A percentile compares a stretch with the other conserved stretches of the same genome.
phyloP scores from a whole-genome alignment of 2,797 vertebrate genomes.

The Diglossa cyanea region DNA sequence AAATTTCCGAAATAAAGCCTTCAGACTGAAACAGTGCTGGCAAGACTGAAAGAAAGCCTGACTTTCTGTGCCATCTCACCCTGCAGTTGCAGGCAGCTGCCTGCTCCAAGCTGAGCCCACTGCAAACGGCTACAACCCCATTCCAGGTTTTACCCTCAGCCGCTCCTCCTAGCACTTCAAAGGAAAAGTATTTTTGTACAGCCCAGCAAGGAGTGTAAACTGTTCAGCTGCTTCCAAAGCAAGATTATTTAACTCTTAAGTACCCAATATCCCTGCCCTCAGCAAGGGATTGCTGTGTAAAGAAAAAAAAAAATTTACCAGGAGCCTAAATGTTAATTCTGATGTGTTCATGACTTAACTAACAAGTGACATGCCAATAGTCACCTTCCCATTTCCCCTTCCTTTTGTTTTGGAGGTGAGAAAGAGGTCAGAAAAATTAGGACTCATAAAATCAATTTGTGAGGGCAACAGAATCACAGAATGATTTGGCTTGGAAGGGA shows the following conservation, averaged over 20 bases:
- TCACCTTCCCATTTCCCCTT: neutral
- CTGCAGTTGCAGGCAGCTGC: neutral
- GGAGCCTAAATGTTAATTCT: neutral
- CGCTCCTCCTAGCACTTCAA: slow-evolving; percentile 76
- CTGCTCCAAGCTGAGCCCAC: neutral
- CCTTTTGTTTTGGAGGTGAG: neutral
- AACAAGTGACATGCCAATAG: neutral
- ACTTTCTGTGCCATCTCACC: neutral
- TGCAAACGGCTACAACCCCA: neutral
- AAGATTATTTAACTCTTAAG: slow-evolving; percentile 70
- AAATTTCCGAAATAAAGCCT: neutral
- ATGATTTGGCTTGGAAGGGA: neutral
- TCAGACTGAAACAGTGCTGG: neutral
- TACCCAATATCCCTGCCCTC: neutral
- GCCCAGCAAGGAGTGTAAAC: slow-evolving; percentile 77
- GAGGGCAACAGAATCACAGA: neutral
- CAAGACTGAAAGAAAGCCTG: neutral
- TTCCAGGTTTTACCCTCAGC: slow-evolving; percentile 75
- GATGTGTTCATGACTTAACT: neutral
- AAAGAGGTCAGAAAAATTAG: neutral
- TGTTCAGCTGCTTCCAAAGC: slow-evolving; percentile 78
- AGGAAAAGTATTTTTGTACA: slow-evolving; percentile 81
- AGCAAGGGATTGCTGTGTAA: neutral
- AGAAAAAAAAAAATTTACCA: neutral
- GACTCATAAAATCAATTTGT: neutral